Base-by-base conservation (phyloP, 2,797 vertebrate genomes). In the Garrulus glandarius region DNA sequence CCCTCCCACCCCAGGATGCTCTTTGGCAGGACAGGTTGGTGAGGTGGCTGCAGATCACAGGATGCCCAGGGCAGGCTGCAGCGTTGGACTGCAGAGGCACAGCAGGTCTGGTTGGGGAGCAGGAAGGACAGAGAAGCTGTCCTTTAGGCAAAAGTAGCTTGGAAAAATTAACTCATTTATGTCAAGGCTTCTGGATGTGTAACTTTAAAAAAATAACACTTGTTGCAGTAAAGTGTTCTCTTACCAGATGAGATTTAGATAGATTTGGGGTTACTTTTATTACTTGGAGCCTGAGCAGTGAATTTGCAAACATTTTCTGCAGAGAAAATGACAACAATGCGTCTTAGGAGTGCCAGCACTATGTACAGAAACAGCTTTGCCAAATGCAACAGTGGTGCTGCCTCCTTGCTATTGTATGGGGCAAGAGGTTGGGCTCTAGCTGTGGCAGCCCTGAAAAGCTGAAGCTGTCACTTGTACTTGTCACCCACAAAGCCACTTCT, bases 331-430 rank as follows among this genome's bases (percentile, higher is more conserved):
- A 53, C 23, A 86, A 50, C 11, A 3, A 20, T 4, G 11, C 71
- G 36, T 81, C 68, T 74, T 71, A 1, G 17, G 52, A 71, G 21
- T 63, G 47, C 29, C 60, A 36, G 69, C 1, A 0, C 50, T 52
- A 11, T 0, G 0, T 16, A 10, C 0, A 1, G 47, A 36, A 70
- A 44, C 2, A 3, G 32, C 60, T 75, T 82, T 74, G 37, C 4
- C 3, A 84, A 77, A 56, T 2, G 6, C 49, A 34, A 3, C 43
- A 30, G 17, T 26, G 21, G 8, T 39, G 60, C 52, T 70, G 49
- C 19, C 32, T 47, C 34, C 39, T 83, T 37, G 41, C 53, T 92
- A 36, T 52, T 52, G 13, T 0, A 0, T 1, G 9, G 27, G 30
- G 9, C 2, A 3, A 49, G 57, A 56, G 44, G 30, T 36, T 36